Conservation (phyloP, 2,113 vertebrate species). For the Dicaeum eximium region DNA sequence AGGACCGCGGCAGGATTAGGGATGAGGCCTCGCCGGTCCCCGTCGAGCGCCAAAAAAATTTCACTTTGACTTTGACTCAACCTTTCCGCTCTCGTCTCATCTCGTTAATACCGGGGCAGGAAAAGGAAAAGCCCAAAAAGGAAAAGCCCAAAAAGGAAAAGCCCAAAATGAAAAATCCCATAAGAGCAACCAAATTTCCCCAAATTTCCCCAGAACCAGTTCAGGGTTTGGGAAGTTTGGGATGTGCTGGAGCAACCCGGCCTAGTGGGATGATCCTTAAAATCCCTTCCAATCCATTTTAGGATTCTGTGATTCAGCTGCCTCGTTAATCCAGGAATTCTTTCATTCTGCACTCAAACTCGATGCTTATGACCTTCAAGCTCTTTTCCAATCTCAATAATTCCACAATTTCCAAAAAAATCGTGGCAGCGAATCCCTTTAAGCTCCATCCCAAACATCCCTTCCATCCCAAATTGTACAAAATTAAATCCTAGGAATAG, state of each 20-base stretch:
- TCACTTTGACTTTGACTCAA: background rate
- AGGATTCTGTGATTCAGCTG: background rate
- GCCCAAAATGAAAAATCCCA: too few relatives aligned
- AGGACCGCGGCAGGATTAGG: background rate
- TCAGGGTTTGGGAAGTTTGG: background rate
- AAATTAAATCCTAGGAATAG: too few relatives aligned
- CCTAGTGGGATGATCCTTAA: background rate
- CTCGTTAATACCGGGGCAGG: background rate
- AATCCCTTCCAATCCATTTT: background rate
- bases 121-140: background rate
- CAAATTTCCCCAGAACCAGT: too few relatives aligned
- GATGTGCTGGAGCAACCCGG: too few relatives aligned
- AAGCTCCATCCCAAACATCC: background rate
- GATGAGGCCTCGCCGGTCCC: background rate
- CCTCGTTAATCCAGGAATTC: background rate
- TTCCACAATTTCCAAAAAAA: fast-evolving
- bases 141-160: background rate
- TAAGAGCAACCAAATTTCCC: background rate
- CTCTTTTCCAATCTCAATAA: background rate
- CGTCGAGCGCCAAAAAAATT: background rate
- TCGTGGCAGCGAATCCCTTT: fast-evolving
- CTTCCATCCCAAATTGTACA: too few relatives aligned
- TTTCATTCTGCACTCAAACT: fast-evolving
- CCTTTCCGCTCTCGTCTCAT: background rate
- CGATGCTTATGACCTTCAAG: background rate